phyloP scores from a whole-genome alignment of 2,113 vertebrate genomes.

The Pristiophorus japonicus region DNA sequence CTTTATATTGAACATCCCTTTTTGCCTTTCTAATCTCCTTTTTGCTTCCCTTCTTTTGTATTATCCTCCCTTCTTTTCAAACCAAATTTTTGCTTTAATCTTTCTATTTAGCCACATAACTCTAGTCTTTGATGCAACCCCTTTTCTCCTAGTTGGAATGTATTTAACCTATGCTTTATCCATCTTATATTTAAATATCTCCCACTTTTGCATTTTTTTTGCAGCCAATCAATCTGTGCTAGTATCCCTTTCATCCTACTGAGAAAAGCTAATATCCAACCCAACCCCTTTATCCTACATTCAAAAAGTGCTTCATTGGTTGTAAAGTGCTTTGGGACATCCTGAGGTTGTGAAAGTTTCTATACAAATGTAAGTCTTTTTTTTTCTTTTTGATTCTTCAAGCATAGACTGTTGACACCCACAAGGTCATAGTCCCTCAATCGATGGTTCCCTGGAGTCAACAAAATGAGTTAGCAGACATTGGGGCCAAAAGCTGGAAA shows the following conservation, averaged over 20 bases:
- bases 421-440: not conserved
- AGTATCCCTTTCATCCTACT: not conserved
- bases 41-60: not conserved
- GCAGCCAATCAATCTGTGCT: not conserved
- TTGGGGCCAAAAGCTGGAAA: not conserved
- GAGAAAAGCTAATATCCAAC: not conserved
- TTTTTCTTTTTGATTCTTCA: not conserved
- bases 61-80: not conserved
- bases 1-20: not conserved
- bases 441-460: not conserved
- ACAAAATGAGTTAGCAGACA: not conserved
- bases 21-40: not conserved
- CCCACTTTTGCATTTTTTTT: not conserved
- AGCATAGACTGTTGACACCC: not conserved
- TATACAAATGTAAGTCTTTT: not conserved
- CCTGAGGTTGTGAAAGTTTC: not conserved
- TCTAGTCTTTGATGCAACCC: not conserved
- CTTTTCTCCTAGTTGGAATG: not conserved
- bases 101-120: not conserved
- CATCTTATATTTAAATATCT: not conserved
- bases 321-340: not conserved
- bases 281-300: not conserved
- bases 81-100: not conserved
- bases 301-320: not conserved
- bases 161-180: not conserved